phyloP scores from a whole-genome alignment of 2,888 invertebrate species.

The Ophioninae sp. region DNA sequence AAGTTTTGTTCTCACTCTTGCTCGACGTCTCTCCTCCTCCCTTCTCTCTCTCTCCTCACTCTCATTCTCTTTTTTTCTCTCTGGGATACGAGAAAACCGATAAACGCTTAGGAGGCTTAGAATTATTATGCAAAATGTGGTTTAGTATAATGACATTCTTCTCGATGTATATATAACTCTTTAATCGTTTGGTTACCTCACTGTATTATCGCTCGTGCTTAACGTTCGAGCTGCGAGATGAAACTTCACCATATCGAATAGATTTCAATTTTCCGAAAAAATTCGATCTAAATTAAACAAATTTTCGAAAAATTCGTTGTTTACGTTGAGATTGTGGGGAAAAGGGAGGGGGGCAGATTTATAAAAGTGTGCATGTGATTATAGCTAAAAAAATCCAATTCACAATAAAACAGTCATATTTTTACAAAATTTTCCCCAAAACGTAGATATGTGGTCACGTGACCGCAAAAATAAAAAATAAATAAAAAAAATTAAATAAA shows the following conservation, averaged over 20 bases:
- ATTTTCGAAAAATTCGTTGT: no score
- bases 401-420: no score
- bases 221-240: not conserved
- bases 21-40: not conserved
- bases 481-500: no score
- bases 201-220: not conserved
- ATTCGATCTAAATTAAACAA: not conserved
- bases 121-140: constrained; percentile 71
- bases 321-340: no score
- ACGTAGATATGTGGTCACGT: no score
- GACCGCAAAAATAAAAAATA: no score
- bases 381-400: no score
- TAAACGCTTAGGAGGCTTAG: constrained; percentile 27
- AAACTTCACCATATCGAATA: not conserved
- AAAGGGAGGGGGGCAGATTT: no score
- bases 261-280: not conserved
- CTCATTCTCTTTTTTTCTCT: not conserved
- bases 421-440: no score
- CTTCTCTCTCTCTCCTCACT: not conserved
- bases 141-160: constrained; percentile 63
- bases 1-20: not conserved
- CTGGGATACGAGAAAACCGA: constrained; percentile 16
- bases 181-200: not conserved
- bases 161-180: not conserved
- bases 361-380: no score